Evolutionary conservation across 2,113 vertebrate genomes (phyloP).

Genomic region (Lamprotornis superbus): DNA sequence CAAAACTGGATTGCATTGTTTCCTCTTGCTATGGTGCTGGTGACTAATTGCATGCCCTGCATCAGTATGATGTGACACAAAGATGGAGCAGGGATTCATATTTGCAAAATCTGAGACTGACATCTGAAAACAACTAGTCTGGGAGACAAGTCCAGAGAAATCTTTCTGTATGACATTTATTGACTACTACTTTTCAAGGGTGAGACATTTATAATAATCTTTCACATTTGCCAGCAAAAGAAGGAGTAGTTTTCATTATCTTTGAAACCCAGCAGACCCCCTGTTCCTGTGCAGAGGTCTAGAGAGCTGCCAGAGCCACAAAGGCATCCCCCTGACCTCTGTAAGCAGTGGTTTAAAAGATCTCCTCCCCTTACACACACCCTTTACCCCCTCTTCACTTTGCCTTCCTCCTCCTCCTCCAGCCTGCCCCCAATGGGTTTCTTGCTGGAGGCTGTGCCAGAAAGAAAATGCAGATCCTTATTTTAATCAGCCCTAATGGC

Average conservation of each 20-base stretch:
- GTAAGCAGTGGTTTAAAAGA: neutral
- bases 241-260: neutral
- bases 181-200: neutral
- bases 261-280: neutral
- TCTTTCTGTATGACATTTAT: neutral
- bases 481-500: neutral
- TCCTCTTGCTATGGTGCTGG: neutral
- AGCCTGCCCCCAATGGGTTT: neutral
- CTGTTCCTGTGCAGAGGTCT: neutral
- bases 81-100: neutral
- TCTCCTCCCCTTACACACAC: neutral
- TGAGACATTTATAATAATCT: neutral
- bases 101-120: neutral
- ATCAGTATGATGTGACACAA: neutral
- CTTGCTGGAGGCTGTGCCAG: neutral
- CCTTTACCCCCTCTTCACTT: neutral
- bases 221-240: neutral
- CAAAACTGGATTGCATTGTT: neutral
- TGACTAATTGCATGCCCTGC: neutral
- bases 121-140: neutral
- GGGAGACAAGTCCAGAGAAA: neutral
- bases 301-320: neutral
- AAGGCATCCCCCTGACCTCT: neutral
- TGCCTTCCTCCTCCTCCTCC: neutral
- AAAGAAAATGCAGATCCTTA: neutral